phyloP scores from a whole-genome alignment of 2,888 invertebrate genomes.

The Colostygia pectinataria region DNA sequence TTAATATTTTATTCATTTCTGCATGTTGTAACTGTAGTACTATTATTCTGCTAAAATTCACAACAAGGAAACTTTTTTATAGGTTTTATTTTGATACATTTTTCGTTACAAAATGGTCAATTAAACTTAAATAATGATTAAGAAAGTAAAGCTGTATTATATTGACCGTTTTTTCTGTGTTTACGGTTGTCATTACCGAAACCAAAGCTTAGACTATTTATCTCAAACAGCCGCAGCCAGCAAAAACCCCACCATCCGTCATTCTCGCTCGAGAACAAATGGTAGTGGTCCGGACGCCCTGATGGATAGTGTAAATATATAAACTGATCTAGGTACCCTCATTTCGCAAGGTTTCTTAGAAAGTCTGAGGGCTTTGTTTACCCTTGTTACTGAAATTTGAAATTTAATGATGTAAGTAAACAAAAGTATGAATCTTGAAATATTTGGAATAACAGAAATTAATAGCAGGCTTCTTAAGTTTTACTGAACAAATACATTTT shows the following conservation, averaged over 20 bases:
- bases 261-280: slow-evolving; percentile 38
- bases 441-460: not conserved
- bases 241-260: slow-evolving; percentile 41
- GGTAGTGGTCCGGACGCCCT: slow-evolving; percentile 39
- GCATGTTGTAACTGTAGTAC: no score
- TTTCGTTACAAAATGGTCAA: no score
- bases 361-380: slow-evolving; percentile 19
- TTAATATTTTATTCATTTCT: no score
- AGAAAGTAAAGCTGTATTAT: no score
- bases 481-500: no score
- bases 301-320: slow-evolving; percentile 56
- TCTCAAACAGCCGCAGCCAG: slow-evolving; percentile 29
- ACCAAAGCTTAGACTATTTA: slow-evolving; percentile 19
- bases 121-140: no score
- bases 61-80: no score
- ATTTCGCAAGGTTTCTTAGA: not conserved
- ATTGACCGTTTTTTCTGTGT: no score
- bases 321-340: slow-evolving; percentile 34
- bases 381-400: slow-evolving; percentile 17
- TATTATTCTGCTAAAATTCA: no score
- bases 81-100: no score
- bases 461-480: no score
- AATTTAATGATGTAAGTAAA: slow-evolving; percentile 20
- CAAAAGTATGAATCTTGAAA: slow-evolving; percentile 2
- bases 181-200: not conserved